A percentile compares a stretch with the other conserved stretches of the same genome.
Conservation (phyloP, 35 echinoderm and acorn worm species). For the Lytechinus variegatus region DNA sequence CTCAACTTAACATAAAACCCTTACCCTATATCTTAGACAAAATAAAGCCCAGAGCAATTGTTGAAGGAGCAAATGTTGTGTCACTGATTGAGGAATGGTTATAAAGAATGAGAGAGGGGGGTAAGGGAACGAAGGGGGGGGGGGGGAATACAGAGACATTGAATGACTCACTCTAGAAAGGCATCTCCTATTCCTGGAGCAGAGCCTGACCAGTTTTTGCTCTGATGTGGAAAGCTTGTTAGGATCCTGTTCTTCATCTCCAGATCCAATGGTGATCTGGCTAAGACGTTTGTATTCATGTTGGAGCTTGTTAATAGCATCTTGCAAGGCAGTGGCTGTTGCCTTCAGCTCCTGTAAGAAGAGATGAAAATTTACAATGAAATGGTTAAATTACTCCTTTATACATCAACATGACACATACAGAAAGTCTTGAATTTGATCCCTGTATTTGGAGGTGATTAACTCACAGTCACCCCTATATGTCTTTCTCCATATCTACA, state of each 20-base stretch:
- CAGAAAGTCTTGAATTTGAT: too few relatives aligned
- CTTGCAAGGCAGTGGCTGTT: conserved; percentile 77
- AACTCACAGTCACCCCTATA: too few relatives aligned
- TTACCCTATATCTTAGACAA: too few relatives aligned
- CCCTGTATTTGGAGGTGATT: too few relatives aligned
- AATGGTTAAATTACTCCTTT: neutral
- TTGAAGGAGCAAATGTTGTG: too few relatives aligned
- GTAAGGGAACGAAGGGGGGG: neutral
- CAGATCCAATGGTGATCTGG: conserved; percentile 59
- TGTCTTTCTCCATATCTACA: too few relatives aligned
- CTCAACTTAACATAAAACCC: too few relatives aligned
- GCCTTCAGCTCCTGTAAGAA: conserved; percentile 75
- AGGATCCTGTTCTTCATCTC: conserved; percentile 52
- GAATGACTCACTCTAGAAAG: conserved; percentile 76
- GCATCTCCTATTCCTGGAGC: conserved; percentile 80
- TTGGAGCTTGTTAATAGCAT: conserved; percentile 83
- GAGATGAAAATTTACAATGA: neutral
- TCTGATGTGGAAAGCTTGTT: conserved; percentile 63
- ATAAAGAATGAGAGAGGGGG: neutral
- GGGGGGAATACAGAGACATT: neutral
- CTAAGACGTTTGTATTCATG: conserved; percentile 89
- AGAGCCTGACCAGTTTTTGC: conserved; percentile 77
- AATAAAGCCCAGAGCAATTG: too few relatives aligned
- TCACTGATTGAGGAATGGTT: too few relatives aligned
- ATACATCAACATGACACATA: too few relatives aligned